Percentiles rank a stretch among this genome's conserved stretches.
Evolutionary conservation across 2,888 invertebrate species (phyloP).

Genomic region (Limenitis camilla): DNA sequence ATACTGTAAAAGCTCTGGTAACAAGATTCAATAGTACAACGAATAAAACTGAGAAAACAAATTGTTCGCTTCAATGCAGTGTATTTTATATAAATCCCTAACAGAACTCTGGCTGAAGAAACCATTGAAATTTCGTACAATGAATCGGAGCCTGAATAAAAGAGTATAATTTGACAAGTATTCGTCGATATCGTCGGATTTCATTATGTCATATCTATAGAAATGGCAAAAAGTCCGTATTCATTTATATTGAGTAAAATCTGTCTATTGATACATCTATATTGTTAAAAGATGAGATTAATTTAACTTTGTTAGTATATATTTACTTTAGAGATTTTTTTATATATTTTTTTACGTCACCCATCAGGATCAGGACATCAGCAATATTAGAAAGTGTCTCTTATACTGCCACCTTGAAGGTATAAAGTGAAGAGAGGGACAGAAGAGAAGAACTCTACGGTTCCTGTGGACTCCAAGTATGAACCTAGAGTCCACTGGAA

Average conservation of each 20-base stretch:
- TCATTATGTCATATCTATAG: background rate
- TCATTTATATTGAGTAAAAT: background rate
- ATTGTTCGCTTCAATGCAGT: background rate
- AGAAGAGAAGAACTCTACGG: too few species aligned
- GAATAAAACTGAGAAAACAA: slow-evolving; percentile 2
- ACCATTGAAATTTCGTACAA: slow-evolving; percentile 5
- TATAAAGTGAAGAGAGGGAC: too few species aligned
- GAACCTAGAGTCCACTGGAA: too few species aligned
- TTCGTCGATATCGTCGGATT: background rate
- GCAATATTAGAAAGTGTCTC: too few species aligned
- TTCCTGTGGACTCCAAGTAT: too few species aligned
- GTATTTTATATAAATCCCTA: background rate
- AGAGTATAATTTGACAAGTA: slow-evolving; percentile 1
- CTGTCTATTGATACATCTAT: too few species aligned
- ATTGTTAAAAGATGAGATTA: too few species aligned
- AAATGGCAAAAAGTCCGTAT: background rate
- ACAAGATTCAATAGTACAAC: background rate
- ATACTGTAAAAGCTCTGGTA: background rate
- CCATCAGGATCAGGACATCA: too few species aligned
- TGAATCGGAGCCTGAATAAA: background rate
- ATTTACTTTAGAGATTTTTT: too few species aligned
- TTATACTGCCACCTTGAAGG: too few species aligned
- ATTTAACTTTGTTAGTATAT: too few species aligned
- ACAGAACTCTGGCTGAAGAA: slow-evolving; percentile 2
- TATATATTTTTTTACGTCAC: too few species aligned